phyloP scores from a whole-genome alignment of 2,113 vertebrate species.

The Sphyrna mokarran region DNA sequence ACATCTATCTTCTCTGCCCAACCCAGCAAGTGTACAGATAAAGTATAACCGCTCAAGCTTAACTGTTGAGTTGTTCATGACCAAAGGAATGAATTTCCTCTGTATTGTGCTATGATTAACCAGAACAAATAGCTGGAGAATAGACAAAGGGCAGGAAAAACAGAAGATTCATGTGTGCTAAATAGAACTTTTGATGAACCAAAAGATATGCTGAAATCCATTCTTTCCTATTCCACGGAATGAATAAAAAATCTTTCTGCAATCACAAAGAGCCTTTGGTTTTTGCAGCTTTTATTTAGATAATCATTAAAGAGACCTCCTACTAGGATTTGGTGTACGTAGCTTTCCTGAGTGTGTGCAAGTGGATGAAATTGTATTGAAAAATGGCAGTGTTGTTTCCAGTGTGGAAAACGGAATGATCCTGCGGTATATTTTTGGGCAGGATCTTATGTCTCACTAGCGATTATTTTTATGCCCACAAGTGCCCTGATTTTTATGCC shows the following conservation, averaged over 20 bases:
- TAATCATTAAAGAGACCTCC: not conserved
- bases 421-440: too few relatives aligned
- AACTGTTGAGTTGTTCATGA: not conserved
- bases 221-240: not conserved
- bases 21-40: not conserved
- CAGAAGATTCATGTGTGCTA: not conserved
- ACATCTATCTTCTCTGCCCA: not conserved
- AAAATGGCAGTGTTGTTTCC: too few relatives aligned
- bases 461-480: too few relatives aligned
- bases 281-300: conserved; percentile 20
- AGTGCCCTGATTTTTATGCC: too few relatives aligned
- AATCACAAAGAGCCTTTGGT: too few relatives aligned
- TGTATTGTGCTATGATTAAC: not conserved
- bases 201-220: not conserved
- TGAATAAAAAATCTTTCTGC: not conserved
- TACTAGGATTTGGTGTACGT: not conserved
- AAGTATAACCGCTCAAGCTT: not conserved
- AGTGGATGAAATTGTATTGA: too few relatives aligned
- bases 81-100: not conserved
- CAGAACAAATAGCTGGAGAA: not conserved
- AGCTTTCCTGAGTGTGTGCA: not conserved
- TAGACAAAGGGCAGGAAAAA: not conserved
- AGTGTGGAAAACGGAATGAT: too few relatives aligned
- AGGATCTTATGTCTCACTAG: too few relatives aligned
- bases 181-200: not conserved